These are phyloP conservation scores for Antennarius striatus DNA, from an alignment of 2,113 vertebrate genomes.

Conservation along the genomic window DNA sequence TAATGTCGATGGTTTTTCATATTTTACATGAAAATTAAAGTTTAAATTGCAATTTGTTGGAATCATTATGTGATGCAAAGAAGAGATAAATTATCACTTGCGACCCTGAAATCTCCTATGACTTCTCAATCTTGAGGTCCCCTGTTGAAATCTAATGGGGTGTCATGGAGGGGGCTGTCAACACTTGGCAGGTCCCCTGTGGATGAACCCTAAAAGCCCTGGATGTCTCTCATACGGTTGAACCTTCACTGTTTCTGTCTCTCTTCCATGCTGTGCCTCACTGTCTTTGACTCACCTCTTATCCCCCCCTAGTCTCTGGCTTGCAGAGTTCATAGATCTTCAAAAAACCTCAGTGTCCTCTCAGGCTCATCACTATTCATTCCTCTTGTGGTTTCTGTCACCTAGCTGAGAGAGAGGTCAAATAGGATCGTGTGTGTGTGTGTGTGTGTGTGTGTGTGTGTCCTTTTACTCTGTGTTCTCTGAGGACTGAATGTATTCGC, in stretches of 20 bases:
- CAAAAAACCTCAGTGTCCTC: slow-evolving; percentile 3
- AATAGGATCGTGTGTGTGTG: slow-evolving; percentile 15
- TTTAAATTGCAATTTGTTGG: too few species aligned
- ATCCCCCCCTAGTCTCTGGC: slow-evolving; percentile 8
- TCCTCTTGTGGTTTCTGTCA: slow-evolving; percentile 38
- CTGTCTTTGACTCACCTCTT: too few species aligned
- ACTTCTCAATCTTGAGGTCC: slow-evolving; percentile 4
- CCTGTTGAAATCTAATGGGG: slow-evolving; percentile 25
- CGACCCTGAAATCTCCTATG: background rate
- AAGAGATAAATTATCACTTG: background rate
- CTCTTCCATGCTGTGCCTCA: too few species aligned
- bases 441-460: background rate
- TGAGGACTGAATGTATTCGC: slow-evolving; percentile 8
- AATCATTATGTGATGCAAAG: too few species aligned
- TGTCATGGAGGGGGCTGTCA: slow-evolving; percentile 51
- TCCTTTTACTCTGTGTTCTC: background rate
- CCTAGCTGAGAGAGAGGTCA: slow-evolving; percentile 63
- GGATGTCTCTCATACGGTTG: slow-evolving; percentile 18
- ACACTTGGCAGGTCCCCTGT: slow-evolving; percentile 38
- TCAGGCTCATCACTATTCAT: slow-evolving; percentile 62
- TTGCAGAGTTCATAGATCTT: slow-evolving; percentile 5
- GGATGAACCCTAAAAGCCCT: slow-evolving; percentile 13
- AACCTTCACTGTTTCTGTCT: background rate
- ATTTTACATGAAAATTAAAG: too few species aligned
- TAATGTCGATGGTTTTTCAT: too few species aligned